Conservation (phyloP, 2,797 vertebrate species). For the Myotis pilosus region DNA sequence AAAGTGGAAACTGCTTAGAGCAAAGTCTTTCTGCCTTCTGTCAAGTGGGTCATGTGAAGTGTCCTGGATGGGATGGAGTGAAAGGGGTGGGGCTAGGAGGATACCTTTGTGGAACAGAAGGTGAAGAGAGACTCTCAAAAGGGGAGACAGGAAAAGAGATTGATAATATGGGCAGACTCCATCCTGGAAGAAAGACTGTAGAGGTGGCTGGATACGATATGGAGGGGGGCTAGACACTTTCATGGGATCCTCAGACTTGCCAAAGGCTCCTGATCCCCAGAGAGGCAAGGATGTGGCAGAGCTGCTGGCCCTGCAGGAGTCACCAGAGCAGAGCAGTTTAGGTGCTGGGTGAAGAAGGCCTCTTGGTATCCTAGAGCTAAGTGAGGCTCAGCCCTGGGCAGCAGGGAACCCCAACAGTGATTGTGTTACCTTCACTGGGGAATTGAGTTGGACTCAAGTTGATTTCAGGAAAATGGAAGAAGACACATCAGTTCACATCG, state of each 20-base stretch:
- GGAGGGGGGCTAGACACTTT: not conserved
- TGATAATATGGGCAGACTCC: not conserved
- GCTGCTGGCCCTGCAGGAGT: not conserved
- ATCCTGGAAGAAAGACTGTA: not conserved
- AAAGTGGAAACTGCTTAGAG: not conserved
- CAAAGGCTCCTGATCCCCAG: not conserved
- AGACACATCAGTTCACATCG: not conserved
- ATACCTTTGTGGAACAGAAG: not conserved
- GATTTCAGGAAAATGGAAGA: slow-evolving; percentile 12
- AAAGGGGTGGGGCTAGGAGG: not conserved
- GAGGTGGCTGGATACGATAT: not conserved
- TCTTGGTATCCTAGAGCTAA: not conserved
- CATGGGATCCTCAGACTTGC: not conserved
- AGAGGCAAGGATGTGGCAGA: not conserved
- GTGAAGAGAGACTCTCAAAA: not conserved
- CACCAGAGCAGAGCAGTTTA: not conserved
- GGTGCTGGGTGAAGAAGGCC: not conserved
- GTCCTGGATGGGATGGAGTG: not conserved
- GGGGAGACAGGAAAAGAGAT: not conserved
- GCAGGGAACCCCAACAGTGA: not conserved
- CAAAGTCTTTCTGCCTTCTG: not conserved
- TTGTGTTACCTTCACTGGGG: not conserved
- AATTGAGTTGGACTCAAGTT: not conserved
- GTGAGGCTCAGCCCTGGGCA: not conserved
- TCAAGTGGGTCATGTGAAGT: not conserved